Evolutionary conservation across 2,113 vertebrate species (phyloP), one percentile per base, ranked within the genome.

Genomic region (Danionella cerebrum): DNA sequence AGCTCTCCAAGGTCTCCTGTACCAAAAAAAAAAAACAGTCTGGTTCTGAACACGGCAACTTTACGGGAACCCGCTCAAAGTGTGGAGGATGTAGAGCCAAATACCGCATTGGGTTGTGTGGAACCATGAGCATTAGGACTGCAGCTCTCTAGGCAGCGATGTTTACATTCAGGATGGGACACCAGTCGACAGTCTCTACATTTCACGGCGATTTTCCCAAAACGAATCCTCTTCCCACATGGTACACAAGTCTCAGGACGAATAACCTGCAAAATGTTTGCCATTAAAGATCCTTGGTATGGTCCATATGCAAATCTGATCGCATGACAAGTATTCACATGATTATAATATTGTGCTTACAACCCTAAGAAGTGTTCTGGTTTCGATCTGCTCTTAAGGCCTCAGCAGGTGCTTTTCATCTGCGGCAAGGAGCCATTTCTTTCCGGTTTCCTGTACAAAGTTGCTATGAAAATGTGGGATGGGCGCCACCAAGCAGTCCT

Each of bases 141-240:
- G 11, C 90, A 92, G 60, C 36, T 3, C 0, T 41, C 21, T 0
- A 47, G 14, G 60, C 86, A 83, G 13, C 72, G 79, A 9, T 75
- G 75, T 66, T 67, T 86, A 71, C 91, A 93, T 54, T 90, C 90
- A 0, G 84, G 78, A 72, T 94, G 92, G 39, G 86, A 68, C 14
- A 91, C 84, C 31, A 84, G 6, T 0, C 87, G 81, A 54, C 92
- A 93, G 69, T 76, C 84, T 16, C 85, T 81, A 69, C 92, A 94
- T 74, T 90, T 92, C 73, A 90, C 2, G 0, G 79, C 89, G 38
- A 90, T 66, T 77, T 86, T 91, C 41, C 92, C 92, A 0, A 93
- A 93, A 7, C 88, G 86, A 58, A 92, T 83, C 59, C 90, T 87
- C 71, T 91, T 90, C 1, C 89, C 85, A 0, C 92, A 94, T 0